Evolutionary conservation across 2,113 vertebrate species (phyloP), one percentile per base, ranked within the genome.

Genomic region (Semnornis frantzii): DNA sequence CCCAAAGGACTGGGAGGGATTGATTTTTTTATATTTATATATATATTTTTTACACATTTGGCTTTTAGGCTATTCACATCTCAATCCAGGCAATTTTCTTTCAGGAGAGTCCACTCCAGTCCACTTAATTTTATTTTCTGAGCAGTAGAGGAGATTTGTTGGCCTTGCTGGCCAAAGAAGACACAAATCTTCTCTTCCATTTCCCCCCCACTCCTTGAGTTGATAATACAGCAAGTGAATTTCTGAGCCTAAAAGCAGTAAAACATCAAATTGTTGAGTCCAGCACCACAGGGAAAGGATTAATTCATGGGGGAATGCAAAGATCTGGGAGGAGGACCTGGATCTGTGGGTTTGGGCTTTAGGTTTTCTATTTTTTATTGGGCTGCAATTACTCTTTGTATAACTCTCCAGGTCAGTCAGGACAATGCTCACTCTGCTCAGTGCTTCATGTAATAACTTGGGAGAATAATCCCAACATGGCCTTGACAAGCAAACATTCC

Each of bases 71-170:
- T 94, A 57, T 84, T 95, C 97, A 96, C 97, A 92, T 97, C 96
- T 97, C 97, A 97, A 97, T 97, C 93, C 95, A 94, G 95, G 89
- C 97, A 92, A 97, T 97, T 97, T 97, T 97, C 95, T 97, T 96
- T 70, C 83, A 95, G 92, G 81, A 82, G 69, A 91, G 80, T 82
- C 94, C 95, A 95, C 96, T 97, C 72, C 78, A 91, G 87, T 95
- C 87, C 74, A 82, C 82, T 97, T 98, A 97, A 98, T 97, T 97
- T 95, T 96, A 77, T 98, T 98, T 97, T 97, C 95, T 94, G 97
- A 95, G 92, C 66, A 94, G 68, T 91, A 85, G 85, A 89, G 91
- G 91, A 97, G 94, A 97, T 97, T 96, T 97, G 94, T 96, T 96
- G 97, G 93, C 82, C 93, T 97, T 95, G 34, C 94, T 91, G 91